phyloP scores from a whole-genome alignment of 2,113 vertebrate species.

The Otolemur garnettii region DNA sequence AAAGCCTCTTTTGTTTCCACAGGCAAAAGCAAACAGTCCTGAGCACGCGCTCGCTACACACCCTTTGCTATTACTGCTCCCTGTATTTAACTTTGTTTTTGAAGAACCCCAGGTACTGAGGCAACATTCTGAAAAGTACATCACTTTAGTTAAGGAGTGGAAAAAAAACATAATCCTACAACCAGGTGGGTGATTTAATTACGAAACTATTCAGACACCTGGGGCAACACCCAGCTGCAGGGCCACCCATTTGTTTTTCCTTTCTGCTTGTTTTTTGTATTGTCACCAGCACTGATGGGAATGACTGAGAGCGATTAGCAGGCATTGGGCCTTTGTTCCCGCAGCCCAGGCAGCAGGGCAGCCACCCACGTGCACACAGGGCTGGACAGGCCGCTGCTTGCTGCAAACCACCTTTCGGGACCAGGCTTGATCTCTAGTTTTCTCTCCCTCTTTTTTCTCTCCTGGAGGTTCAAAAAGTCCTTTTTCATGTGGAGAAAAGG shows the following conservation, averaged over 20 bases:
- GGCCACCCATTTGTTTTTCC: neutral
- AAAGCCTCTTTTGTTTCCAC: fast-evolving
- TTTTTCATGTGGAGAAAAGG: neutral
- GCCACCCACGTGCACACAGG: fast-evolving
- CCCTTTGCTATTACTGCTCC: neutral
- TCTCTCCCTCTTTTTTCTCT: neutral
- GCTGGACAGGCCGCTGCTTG: neutral
- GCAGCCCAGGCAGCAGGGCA: neutral
- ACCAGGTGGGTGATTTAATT: neutral
- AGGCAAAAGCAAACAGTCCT: fast-evolving
- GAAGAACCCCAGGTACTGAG: neutral
- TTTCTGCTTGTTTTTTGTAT: neutral
- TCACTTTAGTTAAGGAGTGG: neutral
- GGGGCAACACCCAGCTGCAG: neutral
- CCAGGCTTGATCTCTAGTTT: neutral
- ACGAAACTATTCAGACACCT: neutral
- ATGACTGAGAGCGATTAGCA: fast-evolving
- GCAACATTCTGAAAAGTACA: neutral
- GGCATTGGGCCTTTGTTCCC: neutral
- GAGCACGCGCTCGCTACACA: fast-evolving
- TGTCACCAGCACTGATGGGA: fast-evolving
- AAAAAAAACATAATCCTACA: neutral
- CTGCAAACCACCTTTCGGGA: fast-evolving
- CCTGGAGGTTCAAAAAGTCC: neutral
- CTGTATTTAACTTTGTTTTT: neutral